Conservation (phyloP, 2,113 vertebrate genomes). For the Lagopus muta region DNA sequence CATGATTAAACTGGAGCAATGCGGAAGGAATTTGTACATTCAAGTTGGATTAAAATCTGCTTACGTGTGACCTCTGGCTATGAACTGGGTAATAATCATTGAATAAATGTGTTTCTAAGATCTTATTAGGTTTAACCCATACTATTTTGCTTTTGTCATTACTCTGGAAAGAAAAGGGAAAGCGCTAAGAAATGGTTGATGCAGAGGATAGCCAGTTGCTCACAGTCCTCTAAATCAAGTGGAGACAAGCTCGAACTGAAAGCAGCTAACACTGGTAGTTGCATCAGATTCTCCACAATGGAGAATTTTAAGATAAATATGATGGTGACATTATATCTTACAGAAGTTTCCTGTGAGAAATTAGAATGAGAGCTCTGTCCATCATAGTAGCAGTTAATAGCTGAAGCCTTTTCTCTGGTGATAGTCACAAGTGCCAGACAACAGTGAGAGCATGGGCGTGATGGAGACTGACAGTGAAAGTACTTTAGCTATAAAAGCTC, state of each 20-base stretch:
- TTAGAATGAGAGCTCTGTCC: background rate
- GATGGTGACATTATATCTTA: background rate
- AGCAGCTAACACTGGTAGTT: background rate
- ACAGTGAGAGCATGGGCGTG: accelerated
- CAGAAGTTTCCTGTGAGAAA: background rate
- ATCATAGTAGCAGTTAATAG: accelerated
- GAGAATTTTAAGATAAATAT: background rate
- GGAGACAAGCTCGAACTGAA: background rate
- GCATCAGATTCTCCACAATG: background rate
- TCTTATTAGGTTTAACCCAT: background rate
- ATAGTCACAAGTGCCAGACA: background rate
- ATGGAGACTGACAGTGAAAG: background rate
- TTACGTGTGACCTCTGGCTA: background rate
- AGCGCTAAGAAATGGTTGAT: background rate
- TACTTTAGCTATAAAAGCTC: background rate
- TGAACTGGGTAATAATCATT: background rate
- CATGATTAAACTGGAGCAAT: background rate
- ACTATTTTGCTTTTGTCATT: background rate
- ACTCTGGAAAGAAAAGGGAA: background rate
- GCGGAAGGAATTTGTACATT: background rate
- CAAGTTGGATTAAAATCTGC: background rate
- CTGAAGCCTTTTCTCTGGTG: background rate
- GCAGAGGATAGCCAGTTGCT: background rate
- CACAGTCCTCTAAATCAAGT: background rate
- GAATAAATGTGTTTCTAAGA: background rate